phyloP scores from a whole-genome alignment of 1,140 invertebrate species.

The Pseudachorutes palmiensis region DNA sequence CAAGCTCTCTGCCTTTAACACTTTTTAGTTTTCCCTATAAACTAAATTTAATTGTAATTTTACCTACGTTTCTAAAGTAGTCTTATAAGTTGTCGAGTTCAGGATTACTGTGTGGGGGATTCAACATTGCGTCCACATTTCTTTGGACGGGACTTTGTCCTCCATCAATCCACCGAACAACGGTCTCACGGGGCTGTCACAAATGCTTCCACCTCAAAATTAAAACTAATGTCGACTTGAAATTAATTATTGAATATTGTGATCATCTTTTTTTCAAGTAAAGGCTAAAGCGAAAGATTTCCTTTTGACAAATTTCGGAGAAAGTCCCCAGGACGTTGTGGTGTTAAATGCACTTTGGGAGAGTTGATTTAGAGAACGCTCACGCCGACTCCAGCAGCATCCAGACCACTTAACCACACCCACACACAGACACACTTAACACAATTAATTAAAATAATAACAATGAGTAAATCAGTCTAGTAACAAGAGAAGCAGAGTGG shows the following conservation, averaged over 20 bases:
- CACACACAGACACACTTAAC: background rate
- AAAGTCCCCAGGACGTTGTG: background rate
- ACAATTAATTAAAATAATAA: background rate
- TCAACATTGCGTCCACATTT: background rate
- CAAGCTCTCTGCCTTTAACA: background rate
- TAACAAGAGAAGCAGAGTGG: background rate
- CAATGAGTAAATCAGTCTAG: background rate
- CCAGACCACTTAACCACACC: background rate
- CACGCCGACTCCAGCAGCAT: background rate
- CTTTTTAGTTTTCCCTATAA: background rate
- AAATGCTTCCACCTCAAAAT: too few species aligned
- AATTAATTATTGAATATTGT: background rate
- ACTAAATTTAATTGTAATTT: background rate
- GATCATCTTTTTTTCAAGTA: background rate
- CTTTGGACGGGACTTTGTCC: too few species aligned
- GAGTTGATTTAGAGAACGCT: background rate
- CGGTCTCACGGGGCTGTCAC: too few species aligned
- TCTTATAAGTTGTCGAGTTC: background rate
- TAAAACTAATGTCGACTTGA: background rate
- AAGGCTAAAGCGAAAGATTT: background rate
- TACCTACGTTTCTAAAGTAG: background rate
- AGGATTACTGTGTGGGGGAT: background rate
- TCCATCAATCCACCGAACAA: too few species aligned
- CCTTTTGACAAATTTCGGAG: background rate
- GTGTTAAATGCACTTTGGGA: background rate